Evolutionary conservation across 2,113 vertebrate genomes (phyloP).

Genomic region (Mastomys coucha): DNA sequence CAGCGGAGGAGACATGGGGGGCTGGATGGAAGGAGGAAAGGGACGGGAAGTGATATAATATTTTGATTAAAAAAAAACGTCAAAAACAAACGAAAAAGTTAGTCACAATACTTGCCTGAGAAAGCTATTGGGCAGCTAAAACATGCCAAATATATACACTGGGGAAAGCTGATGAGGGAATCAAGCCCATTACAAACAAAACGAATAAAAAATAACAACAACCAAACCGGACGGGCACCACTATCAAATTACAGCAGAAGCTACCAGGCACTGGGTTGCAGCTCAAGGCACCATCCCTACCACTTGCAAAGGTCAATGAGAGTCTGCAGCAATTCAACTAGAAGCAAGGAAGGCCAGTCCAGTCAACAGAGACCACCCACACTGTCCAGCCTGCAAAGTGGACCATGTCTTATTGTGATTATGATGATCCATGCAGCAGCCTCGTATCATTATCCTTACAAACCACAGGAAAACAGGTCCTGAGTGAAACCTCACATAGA

Average conservation of each 20-base stretch:
- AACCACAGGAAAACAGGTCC: conserved; percentile 54
- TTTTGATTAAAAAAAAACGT: not conserved
- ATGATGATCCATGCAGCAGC: conserved; percentile 41
- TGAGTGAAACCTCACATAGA: conserved; percentile 61
- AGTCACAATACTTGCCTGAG: not conserved
- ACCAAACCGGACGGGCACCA: not conserved
- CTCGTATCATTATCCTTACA: not conserved
- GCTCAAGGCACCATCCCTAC: conserved; percentile 36
- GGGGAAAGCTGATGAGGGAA: not conserved
- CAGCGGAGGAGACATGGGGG: not conserved
- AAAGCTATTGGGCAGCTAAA: conserved; percentile 25
- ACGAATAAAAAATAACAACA: not conserved
- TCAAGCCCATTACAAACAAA: not conserved
- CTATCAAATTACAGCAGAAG: not conserved
- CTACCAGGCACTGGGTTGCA: conserved; percentile 37
- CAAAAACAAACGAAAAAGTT: not conserved
- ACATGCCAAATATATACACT: not conserved
- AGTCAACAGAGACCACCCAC: conserved; percentile 72
- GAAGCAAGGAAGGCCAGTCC: conserved; percentile 49
- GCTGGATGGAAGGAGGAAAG: not conserved
- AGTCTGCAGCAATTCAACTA: conserved; percentile 68
- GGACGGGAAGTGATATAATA: not conserved
- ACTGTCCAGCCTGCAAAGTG: conserved; percentile 64
- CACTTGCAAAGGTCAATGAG: conserved; percentile 57
- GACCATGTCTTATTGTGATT: conserved; percentile 64